Conservation (phyloP, 2,797 vertebrate genomes). For the Lithobates pipiens region DNA sequence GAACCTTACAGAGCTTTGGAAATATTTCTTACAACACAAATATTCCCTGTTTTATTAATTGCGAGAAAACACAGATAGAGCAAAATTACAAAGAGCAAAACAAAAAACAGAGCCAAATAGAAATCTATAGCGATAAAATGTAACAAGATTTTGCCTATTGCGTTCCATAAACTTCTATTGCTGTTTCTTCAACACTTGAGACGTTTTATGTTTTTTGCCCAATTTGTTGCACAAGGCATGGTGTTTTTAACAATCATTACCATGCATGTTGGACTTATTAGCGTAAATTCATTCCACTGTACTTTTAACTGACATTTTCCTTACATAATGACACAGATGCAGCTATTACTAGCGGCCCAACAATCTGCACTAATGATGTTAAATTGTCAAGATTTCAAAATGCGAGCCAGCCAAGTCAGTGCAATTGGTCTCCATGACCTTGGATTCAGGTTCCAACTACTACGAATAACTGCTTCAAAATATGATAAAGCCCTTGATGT, state of each 20-base stretch:
- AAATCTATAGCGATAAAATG: slow-evolving; percentile 25
- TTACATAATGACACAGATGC: slow-evolving; percentile 37
- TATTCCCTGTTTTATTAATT: slow-evolving; percentile 43
- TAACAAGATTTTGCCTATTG: slow-evolving; percentile 15
- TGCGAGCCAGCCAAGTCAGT: slow-evolving; percentile 34
- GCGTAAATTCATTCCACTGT: slow-evolving; percentile 2
- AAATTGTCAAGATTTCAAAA: slow-evolving; percentile 36
- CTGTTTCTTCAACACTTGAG: not conserved
- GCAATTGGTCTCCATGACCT: slow-evolving; percentile 47
- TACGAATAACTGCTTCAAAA: slow-evolving; percentile 35
- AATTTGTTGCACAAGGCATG: slow-evolving; percentile 37
- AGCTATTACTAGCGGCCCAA: slow-evolving; percentile 22
- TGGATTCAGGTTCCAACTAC: slow-evolving; percentile 18
- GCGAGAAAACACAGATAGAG: slow-evolving; percentile 8
- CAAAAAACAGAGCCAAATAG: not conserved
- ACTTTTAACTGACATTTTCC: slow-evolving; percentile 12
- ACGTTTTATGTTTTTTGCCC: slow-evolving; percentile 32
- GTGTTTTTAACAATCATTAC: slow-evolving; percentile 15
- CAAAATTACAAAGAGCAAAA: slow-evolving; percentile 15
- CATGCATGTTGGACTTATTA: slow-evolving; percentile 42
- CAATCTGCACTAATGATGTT: slow-evolving; percentile 48
- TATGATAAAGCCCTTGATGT: slow-evolving; percentile 34
- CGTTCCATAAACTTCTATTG: not conserved
- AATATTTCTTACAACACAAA: slow-evolving; percentile 17
- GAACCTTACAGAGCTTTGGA: slow-evolving; percentile 52